phyloP scores from a whole-genome alignment of 2,888 invertebrate species.

The Cheilosia urbana region DNA sequence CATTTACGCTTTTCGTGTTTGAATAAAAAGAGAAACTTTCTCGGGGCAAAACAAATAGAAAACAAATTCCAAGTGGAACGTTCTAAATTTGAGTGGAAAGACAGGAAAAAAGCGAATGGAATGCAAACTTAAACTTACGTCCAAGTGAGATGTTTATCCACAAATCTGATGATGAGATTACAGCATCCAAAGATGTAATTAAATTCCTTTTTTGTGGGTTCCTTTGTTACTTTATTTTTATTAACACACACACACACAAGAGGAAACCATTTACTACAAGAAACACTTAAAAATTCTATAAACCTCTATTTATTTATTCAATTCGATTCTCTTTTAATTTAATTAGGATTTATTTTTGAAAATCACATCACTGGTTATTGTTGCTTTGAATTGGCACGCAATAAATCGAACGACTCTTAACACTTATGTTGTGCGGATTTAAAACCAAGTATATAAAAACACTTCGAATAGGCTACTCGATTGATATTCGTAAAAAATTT shows the following conservation, averaged over 20 bases:
- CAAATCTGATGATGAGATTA: constrained; percentile 35
- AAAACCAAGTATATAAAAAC: not conserved
- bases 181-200: constrained; percentile 45
- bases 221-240: constrained; percentile 16
- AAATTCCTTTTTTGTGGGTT: constrained; percentile 8
- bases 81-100: constrained; percentile 33
- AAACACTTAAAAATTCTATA: constrained; percentile 19
- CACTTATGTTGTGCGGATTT: not conserved
- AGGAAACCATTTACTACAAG: constrained; percentile 1
- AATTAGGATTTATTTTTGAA: constrained; percentile 10
- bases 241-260: not conserved
- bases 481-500: not conserved
- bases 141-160: constrained; percentile 27
- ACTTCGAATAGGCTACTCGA: not conserved
- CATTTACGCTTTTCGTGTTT: not conserved
- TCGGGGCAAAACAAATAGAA: not conserved
- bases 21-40: constrained; percentile 30
- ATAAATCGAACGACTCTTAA: not conserved
- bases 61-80: constrained; percentile 2
- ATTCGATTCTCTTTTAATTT: constrained; percentile 30
- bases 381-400: constrained; percentile 14
- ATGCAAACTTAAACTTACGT: constrained; percentile 27
- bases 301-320: not conserved
- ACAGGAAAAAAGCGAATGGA: not conserved
- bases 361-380: constrained; percentile 31